These are phyloP conservation scores for Coluber constrictor DNA, from an alignment of 2,797 vertebrate genomes.

Conservation along the genomic window DNA sequence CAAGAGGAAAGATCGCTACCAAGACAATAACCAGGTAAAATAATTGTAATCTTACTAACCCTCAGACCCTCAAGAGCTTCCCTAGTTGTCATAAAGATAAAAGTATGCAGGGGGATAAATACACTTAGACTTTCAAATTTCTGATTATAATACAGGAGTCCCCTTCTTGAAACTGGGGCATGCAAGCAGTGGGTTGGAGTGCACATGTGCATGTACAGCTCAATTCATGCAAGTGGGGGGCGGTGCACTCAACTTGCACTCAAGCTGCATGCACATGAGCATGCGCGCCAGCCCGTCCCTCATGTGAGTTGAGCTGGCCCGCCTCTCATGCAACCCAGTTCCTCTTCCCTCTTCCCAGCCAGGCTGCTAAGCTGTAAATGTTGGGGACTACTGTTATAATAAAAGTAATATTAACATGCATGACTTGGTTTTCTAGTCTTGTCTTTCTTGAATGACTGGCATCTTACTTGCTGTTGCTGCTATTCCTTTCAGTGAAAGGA, in stretches of 20 bases:
- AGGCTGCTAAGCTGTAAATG: neutral
- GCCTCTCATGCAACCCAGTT: neutral
- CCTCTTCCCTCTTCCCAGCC: neutral
- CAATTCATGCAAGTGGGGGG: neutral
- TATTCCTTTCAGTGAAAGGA: no score
- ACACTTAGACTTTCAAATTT: neutral
- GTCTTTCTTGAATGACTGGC: neutral
- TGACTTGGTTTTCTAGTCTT: neutral
- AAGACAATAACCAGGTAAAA: neutral
- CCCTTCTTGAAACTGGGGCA: neutral
- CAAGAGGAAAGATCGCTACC: neutral
- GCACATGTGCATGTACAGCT: neutral
- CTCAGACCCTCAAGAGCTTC: neutral
- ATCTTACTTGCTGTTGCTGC: neutral
- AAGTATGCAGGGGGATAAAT: neutral
- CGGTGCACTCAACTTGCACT: neutral
- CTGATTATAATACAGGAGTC: neutral
- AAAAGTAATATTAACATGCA: neutral
- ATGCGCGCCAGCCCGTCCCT: fast-evolving
- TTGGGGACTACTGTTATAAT: neutral
- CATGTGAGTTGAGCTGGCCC: neutral
- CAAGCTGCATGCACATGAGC: neutral
- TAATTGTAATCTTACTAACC: neutral
- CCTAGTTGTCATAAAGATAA: neutral
- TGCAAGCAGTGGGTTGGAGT: neutral